Evolutionary conservation across 2,113 vertebrate species (phyloP).

Genomic region (Carassius auratus): DNA sequence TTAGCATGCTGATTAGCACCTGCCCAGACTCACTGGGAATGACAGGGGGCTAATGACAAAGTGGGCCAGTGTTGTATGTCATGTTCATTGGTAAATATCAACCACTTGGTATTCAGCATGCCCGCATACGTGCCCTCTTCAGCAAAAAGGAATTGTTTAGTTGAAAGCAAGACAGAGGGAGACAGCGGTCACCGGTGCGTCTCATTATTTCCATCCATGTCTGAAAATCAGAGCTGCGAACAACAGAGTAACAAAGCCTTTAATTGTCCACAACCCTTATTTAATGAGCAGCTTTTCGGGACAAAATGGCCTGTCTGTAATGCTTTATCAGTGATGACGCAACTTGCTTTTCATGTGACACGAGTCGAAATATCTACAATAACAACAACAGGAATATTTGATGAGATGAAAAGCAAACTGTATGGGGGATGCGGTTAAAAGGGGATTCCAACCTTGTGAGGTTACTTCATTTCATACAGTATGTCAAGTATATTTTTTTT

Average conservation of each 20-base stretch:
- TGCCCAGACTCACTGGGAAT: constrained; percentile 50
- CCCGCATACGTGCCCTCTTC: constrained; percentile 34
- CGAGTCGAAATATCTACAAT: constrained; percentile 28
- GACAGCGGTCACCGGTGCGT: constrained; percentile 25
- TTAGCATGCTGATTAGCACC: constrained; percentile 63
- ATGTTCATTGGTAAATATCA: constrained; percentile 56
- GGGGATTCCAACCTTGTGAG: constrained; percentile 23
- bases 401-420: neutral
- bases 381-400: constrained; percentile 4
- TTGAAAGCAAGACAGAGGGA: constrained; percentile 15
- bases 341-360: constrained; percentile 42
- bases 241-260: constrained; percentile 48
- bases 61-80: constrained; percentile 45
- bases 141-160: constrained; percentile 39
- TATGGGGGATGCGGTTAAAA: neutral
- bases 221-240: constrained; percentile 45
- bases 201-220: constrained; percentile 47
- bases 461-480: constrained; percentile 23
- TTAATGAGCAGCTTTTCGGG: constrained; percentile 49
- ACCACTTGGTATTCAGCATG: constrained; percentile 41
- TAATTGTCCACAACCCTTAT: constrained; percentile 39
- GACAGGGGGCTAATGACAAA: constrained; percentile 55
- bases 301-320: constrained; percentile 37
- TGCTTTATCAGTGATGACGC: constrained; percentile 27
- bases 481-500: constrained; percentile 45